phyloP scores from a whole-genome alignment of 2,888 invertebrate genomes.

The Polymixis lichenea region DNA sequence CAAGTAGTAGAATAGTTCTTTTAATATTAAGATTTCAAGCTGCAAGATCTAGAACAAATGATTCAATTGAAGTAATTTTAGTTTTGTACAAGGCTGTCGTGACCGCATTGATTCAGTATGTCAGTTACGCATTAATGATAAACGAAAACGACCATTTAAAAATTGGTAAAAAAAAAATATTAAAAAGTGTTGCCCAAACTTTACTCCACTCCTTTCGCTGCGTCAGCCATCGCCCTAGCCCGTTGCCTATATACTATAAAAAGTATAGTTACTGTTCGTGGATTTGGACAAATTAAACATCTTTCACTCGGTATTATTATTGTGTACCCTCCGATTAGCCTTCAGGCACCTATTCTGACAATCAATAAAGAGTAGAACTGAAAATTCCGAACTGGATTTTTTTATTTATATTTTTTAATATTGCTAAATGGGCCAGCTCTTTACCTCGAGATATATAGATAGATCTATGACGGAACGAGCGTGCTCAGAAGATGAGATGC shows the following conservation, averaged over 20 bases:
- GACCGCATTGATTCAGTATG: background rate
- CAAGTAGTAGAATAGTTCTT: background rate
- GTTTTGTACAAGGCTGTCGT: background rate
- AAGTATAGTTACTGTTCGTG: constrained; percentile 65
- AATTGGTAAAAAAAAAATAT: background rate
- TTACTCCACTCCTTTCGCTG: constrained; percentile 41
- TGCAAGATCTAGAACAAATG: background rate
- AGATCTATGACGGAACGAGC: too few species aligned
- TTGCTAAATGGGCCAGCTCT: too few species aligned
- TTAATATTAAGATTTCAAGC: background rate
- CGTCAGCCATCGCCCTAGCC: constrained; percentile 38
- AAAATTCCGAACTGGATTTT: background rate
- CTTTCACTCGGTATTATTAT: constrained; percentile 59
- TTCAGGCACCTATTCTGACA: constrained; percentile 38
- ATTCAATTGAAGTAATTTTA: background rate
- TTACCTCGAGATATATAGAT: too few species aligned
- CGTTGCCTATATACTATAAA: constrained; percentile 58
- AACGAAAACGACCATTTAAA: background rate
- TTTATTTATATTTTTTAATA: too few species aligned
- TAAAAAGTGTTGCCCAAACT: background rate
- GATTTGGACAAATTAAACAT: constrained; percentile 73
- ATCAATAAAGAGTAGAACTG: constrained; percentile 10
- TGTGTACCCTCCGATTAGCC: constrained; percentile 57
- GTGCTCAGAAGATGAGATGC: too few species aligned
- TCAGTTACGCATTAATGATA: too few species aligned